A percentile compares a stretch with the other conserved stretches of the same genome.
These are phyloP conservation scores for Allenopithecus nigroviridis DNA, from an alignment of 2,797 vertebrate genomes.

Conservation along the genomic window DNA sequence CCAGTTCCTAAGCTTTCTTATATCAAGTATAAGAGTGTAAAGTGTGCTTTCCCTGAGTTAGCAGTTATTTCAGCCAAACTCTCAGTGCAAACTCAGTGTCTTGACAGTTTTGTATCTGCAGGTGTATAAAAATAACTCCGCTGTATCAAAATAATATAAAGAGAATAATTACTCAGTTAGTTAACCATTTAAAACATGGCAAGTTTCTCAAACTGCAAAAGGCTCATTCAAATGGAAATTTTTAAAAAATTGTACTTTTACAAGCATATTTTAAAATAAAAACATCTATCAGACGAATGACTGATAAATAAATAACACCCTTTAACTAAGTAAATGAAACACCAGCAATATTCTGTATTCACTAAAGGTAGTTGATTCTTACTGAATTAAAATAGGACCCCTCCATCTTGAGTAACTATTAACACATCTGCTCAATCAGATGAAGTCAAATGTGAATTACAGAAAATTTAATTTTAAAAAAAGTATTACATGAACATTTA, in stretches of 20 bases:
- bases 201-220: background rate
- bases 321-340: conserved; percentile 21
- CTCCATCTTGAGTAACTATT: background rate
- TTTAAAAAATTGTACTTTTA: background rate
- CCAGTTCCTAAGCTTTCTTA: background rate
- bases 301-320: background rate
- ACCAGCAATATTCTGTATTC: background rate
- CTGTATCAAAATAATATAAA: background rate
- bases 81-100: background rate
- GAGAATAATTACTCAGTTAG: background rate
- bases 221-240: background rate
- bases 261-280: background rate
- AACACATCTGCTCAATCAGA: conserved; percentile 31
- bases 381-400: background rate
- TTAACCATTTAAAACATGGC: background rate
- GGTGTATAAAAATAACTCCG: background rate
- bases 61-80: background rate
- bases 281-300: background rate
- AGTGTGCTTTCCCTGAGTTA: background rate
- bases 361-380: background rate
- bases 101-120: background rate
- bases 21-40: background rate
- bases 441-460: conserved; percentile 45
- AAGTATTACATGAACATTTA: conserved; percentile 28
- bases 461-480: conserved; percentile 33